Percentiles rank a stretch among this genome's conserved stretches.
Evolutionary conservation across 2,113 vertebrate genomes (phyloP).

Genomic region (Danio rerio): DNA sequence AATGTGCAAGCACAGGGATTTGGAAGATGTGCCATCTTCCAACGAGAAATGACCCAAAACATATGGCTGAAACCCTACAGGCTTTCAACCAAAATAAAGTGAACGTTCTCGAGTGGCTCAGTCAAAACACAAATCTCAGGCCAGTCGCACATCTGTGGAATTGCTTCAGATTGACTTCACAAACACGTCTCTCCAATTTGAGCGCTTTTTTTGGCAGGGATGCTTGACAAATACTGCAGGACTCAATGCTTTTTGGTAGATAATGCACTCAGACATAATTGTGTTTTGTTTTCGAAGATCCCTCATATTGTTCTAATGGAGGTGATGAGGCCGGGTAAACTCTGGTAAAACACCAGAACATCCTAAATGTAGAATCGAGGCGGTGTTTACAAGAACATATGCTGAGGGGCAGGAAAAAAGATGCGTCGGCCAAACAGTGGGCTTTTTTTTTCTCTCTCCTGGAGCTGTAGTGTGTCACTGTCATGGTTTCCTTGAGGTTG

Average conservation of each 20-base stretch:
- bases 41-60: not conserved
- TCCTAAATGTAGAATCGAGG: not conserved
- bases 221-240: not conserved
- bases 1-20: not conserved
- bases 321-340: constrained; percentile 9
- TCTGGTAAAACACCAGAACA: constrained; percentile 16
- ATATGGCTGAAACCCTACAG: not conserved
- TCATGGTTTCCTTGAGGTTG: constrained; percentile 66
- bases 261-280: too few species aligned
- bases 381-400: not conserved
- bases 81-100: not conserved
- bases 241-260: not conserved
- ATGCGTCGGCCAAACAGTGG: not conserved
- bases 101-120: not conserved
- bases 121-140: constrained; percentile 1
- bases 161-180: not conserved
- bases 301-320: not conserved
- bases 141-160: constrained; percentile 17
- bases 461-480: constrained; percentile 61
- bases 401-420: constrained; percentile 15
- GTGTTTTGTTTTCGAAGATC: constrained; percentile 12
- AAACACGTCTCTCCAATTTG: not conserved
- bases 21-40: not conserved
- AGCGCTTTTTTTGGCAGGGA: not conserved
- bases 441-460: not conserved